Percentiles rank a stretch among this genome's conserved stretches.
Evolutionary conservation across 2,888 invertebrate genomes (phyloP).

Genomic region (Archips crataeganus): DNA sequence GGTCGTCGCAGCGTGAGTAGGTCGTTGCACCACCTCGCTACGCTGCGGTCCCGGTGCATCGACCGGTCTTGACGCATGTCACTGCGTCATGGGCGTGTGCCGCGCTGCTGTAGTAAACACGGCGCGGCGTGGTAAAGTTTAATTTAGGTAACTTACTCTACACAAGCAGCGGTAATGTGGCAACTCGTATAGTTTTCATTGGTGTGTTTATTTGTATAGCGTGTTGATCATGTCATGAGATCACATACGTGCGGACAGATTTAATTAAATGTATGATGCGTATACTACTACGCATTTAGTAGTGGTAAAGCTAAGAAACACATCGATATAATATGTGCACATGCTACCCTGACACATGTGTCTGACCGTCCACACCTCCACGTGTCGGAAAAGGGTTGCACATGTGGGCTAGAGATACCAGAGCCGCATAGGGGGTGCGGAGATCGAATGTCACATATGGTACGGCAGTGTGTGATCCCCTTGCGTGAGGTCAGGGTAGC

Average conservation of each 20-base stretch:
- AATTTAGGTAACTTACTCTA: conserved; percentile 9
- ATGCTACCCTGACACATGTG: conserved; percentile 38
- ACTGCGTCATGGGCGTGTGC: conserved; percentile 79
- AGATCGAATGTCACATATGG: conserved; percentile 71
- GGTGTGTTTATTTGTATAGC: conserved; percentile 14
- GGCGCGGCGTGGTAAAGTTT: conserved; percentile 27
- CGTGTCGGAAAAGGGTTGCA: conserved; percentile 81
- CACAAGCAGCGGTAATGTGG: conserved; percentile 24
- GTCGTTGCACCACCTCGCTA: conserved; percentile 62
- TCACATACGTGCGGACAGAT: conserved; percentile 3
- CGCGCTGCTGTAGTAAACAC: conserved; percentile 47
- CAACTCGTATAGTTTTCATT: conserved; percentile 1
- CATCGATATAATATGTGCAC: conserved; percentile 30
- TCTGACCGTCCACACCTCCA: conserved; percentile 47
- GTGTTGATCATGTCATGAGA: conserved; percentile 1
- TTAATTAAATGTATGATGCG: conserved; percentile 14
- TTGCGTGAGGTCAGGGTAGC: conserved; percentile 50
- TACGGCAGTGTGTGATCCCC: conserved; percentile 58
- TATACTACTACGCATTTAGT: conserved; percentile 16
- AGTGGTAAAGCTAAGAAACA: conserved; percentile 25
- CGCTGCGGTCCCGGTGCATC: conserved; percentile 72
- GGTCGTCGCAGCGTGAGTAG: conserved; percentile 48
- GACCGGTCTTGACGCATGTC: conserved; percentile 82
- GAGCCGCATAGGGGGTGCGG: conserved; percentile 63
- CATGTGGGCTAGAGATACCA: conserved; percentile 84